Conservation (phyloP, 2,797 vertebrate genomes). For the Arrhamphus sclerolepis region DNA sequence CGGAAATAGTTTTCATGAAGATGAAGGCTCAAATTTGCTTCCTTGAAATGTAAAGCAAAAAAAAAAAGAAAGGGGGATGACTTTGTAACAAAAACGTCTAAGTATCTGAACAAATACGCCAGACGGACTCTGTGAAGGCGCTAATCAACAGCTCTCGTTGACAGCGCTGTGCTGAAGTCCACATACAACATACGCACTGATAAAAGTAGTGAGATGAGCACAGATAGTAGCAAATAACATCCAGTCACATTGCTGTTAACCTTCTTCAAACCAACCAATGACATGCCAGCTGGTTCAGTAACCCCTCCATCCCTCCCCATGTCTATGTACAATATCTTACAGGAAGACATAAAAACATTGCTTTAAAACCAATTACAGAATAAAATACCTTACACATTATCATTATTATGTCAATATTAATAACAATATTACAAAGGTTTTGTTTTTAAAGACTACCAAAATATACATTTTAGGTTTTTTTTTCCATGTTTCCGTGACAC, state of each 20-base stretch:
- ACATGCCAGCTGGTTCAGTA: constrained; percentile 68
- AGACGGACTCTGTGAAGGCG: constrained; percentile 36
- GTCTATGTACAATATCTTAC: constrained; percentile 98
- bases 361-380: constrained; percentile 87
- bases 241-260: constrained; percentile 62
- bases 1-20: constrained; percentile 30
- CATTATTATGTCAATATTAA: constrained; percentile 81
- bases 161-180: constrained; percentile 11
- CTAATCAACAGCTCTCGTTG: constrained; percentile 10
- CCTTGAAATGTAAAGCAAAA: constrained; percentile 18
- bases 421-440: constrained; percentile 84
- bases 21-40: constrained; percentile 10
- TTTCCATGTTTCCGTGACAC: constrained; percentile 66
- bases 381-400: constrained; percentile 87
- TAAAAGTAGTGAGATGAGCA: constrained; percentile 69
- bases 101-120: constrained; percentile 31
- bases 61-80: constrained; percentile 20
- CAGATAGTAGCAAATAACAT: constrained; percentile 61
- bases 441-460: constrained; percentile 92
- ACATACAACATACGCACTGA: constrained; percentile 46
- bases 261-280: constrained; percentile 70
- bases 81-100: constrained; percentile 27
- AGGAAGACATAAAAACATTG: constrained; percentile 89
- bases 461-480: constrained; percentile 88
- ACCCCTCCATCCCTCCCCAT: constrained; percentile 40